Base-by-base conservation (phyloP, 2,888 invertebrate genomes). In the Apodemia mormo region DNA sequence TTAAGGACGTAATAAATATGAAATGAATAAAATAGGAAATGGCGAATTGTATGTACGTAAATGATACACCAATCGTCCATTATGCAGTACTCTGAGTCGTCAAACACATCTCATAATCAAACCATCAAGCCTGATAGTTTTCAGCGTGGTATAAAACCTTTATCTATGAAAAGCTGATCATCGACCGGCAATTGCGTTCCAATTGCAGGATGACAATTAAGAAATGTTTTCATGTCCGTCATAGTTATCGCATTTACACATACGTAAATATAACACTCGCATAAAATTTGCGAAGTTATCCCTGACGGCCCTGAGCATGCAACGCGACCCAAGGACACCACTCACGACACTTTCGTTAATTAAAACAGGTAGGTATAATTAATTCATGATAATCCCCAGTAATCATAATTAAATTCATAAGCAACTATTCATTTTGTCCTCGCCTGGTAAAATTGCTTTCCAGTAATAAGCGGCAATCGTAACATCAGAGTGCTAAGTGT, bases 301-400 rank as follows among this genome's bases (percentile, higher is more conserved):
- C 10, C 58, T 33, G 33, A 61, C 29, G 33, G 33, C 58, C 3
- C 33, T 12, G 33, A 61, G 30, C 56, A 56, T 29, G 56, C 12
- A 54, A 70, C 65, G 49, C 52, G 14, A 14, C 49, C 49, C 14
- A 49, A 14, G 14, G 49, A 7, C 45, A 49, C 12, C 45, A 12
- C 49, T 49, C 49, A 14, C 12, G 33, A 52, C 68, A 71, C 67
- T 72, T 77, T 77, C 75, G 77, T 78, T 78, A 79, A 72, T 68
- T 73, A 74, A 75, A 78, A 79, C 78, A 75, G n/a, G n/a, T 73
- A 72, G 69, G 70, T 71, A 67, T 73, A 74, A 75, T 76, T 78
- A 78, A 76, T 77, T 77, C 72, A 71, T 56, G 58, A 64, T 68
- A 73, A 73, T 67, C 76, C 71, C 70, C 73, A 45, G 45, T 45